phyloP scores from a whole-genome alignment of 2,113 vertebrate genomes.

The Scomber scombrus region DNA sequence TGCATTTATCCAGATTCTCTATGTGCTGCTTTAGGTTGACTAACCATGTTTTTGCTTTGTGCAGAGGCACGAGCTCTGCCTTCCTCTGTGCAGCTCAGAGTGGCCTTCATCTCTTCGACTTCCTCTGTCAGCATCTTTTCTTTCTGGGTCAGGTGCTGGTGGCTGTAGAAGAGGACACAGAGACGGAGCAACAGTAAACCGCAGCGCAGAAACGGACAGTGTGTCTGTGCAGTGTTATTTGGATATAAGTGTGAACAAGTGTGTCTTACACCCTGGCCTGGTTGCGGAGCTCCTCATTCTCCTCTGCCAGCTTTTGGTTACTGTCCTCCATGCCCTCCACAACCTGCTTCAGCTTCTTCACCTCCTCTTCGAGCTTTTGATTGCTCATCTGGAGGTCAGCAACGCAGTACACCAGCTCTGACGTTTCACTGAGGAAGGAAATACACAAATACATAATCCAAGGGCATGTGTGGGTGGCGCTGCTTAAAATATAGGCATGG shows the following conservation, averaged over 20 bases:
- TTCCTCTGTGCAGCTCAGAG: conserved; percentile 86
- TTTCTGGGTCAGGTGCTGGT: conserved; percentile 87
- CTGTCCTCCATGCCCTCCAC: conserved; percentile 89
- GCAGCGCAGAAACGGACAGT: too few relatives aligned
- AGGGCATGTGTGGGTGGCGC: not conserved
- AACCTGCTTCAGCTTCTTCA: conserved; percentile 85
- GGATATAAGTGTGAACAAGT: not conserved
- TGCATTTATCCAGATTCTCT: not conserved
- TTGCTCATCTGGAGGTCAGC: conserved; percentile 91
- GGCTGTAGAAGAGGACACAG: conserved; percentile 72
- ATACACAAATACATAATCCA: not conserved
- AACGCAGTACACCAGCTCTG: conserved; percentile 89
- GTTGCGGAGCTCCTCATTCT: conserved; percentile 83
- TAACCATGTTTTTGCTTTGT: conserved; percentile 89
- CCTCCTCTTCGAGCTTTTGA: conserved; percentile 91
- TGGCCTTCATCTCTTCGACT: conserved; percentile 91
- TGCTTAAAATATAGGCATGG: not conserved
- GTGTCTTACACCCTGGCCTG: conserved; percentile 86
- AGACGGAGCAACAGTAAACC: not conserved
- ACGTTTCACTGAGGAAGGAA: conserved; percentile 86
- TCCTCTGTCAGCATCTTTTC: conserved; percentile 91
- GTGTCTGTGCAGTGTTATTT: not conserved
- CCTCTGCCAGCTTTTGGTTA: conserved; percentile 87
- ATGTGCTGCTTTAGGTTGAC: conserved; percentile 16
- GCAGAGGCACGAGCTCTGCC: conserved; percentile 76